Evolutionary conservation across 2,113 vertebrate genomes (phyloP).

Genomic region (Megaceryle maxima): DNA sequence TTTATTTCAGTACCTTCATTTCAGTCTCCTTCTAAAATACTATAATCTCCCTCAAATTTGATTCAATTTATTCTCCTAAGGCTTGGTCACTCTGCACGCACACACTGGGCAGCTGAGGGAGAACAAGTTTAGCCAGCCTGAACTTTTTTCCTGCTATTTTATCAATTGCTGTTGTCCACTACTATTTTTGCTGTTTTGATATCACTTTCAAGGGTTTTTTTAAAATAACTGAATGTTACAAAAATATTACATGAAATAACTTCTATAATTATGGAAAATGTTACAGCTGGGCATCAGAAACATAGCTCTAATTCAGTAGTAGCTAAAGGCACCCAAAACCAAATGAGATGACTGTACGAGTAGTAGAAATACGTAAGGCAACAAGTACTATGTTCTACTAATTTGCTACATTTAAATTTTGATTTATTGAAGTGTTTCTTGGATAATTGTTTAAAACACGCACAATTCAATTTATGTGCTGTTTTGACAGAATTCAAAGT

Average conservation of each 20-base stretch:
- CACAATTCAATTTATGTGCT: neutral
- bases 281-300: neutral
- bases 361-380: neutral
- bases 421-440: neutral
- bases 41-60: neutral
- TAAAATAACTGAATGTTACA: neutral
- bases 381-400: neutral
- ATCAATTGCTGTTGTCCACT: neutral
- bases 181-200: neutral
- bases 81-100: fast-evolving
- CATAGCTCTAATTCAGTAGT: neutral
- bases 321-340: neutral
- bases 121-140: neutral
- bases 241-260: neutral
- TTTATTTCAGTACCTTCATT: neutral
- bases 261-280: neutral
- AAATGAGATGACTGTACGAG: neutral
- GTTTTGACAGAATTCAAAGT: neutral
- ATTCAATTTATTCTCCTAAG: neutral
- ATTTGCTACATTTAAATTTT: neutral
- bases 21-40: neutral
- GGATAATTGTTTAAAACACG: neutral
- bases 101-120: neutral
- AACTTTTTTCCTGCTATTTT: neutral
- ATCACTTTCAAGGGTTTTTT: neutral